These are phyloP conservation scores for Anas georgica DNA, from an alignment of 2,797 vertebrate species.

Conservation along the genomic window DNA sequence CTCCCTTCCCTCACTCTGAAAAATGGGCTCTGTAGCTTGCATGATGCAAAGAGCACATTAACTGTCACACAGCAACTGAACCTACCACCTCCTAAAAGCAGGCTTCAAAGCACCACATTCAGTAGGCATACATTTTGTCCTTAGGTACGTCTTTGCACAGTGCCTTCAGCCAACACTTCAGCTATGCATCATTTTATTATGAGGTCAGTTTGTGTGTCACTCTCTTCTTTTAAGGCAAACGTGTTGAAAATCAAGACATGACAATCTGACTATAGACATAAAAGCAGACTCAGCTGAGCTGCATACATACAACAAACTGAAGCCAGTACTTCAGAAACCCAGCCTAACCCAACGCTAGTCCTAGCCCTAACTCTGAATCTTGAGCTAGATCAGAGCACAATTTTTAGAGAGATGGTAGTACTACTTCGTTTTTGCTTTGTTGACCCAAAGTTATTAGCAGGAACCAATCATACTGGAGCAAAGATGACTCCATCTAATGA, in stretches of 20 bases:
- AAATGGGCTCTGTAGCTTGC: background rate
- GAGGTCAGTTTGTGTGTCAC: constrained; percentile 9
- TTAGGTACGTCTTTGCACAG: background rate
- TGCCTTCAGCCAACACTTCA: background rate
- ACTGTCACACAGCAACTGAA: background rate
- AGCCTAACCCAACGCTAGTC: constrained; percentile 8
- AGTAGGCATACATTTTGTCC: background rate
- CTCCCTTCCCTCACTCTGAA: background rate
- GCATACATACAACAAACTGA: background rate
- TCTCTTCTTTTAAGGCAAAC: background rate
- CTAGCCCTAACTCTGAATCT: background rate
- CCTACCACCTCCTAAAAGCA: background rate
- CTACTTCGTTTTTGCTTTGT: background rate
- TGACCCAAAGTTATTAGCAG: background rate
- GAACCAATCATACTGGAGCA: background rate
- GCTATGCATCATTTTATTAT: background rate
- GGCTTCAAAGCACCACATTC: background rate
- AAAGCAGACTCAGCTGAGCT: background rate
- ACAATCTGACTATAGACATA: background rate
- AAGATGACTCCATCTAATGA: background rate
- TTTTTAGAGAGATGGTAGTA: background rate
- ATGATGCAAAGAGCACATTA: background rate
- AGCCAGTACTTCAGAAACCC: constrained; percentile 1
- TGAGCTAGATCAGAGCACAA: background rate
- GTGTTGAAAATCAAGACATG: background rate